Evolutionary conservation across 2,113 vertebrate species (phyloP), one percentile per base, ranked within the genome.

Genomic region (Sclerurus mexicanus): DNA sequence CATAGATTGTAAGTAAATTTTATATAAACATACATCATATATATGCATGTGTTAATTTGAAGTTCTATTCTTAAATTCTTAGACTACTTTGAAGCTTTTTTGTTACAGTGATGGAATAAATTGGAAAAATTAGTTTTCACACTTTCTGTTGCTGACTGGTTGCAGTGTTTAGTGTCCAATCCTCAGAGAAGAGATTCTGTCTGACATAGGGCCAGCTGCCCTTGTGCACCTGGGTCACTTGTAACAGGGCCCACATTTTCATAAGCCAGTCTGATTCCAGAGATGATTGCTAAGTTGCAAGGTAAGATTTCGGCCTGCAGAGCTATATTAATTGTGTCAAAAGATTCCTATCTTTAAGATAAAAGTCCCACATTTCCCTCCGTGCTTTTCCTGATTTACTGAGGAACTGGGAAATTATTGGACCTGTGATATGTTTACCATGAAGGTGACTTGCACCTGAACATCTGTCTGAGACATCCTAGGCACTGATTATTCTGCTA

Each of bases 161-260:
- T 67, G 25, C 37, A 87, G 50, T 49, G 18, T 46, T 81, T 58
- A 67, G 7, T 39, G 40, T 22, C 17, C 53, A 58, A 0, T 23
- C 20, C 44, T 77, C 27, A 64, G 22, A 78, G 53, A 44, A 84
- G 4, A 35, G 17, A 44, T 84, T 22, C 25, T 85, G 64, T 66
- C 28, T 35, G 23, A 37, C 24, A 58, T 10, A 53, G 19, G 27
- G 5, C 37, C 55, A 78, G 8, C 28, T 85, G 56, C 42, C 33
- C 30, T 40, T 5, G 4, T 53, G 33, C 0, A 0, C 25, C 81
- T 0, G 1, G 18, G 21, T 44, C 9, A 24, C 37, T 47, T 73
- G 17, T 47, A 60, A 69, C 10, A 46, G 62, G 64, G 85, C 12
- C 28, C 10, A 42, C 25, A 49, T 87, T 81, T 89, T 89, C 64